Evolutionary conservation across 2,113 vertebrate species (phyloP), one percentile per base, ranked within the genome.

Genomic region (Burhinus oedicnemus): DNA sequence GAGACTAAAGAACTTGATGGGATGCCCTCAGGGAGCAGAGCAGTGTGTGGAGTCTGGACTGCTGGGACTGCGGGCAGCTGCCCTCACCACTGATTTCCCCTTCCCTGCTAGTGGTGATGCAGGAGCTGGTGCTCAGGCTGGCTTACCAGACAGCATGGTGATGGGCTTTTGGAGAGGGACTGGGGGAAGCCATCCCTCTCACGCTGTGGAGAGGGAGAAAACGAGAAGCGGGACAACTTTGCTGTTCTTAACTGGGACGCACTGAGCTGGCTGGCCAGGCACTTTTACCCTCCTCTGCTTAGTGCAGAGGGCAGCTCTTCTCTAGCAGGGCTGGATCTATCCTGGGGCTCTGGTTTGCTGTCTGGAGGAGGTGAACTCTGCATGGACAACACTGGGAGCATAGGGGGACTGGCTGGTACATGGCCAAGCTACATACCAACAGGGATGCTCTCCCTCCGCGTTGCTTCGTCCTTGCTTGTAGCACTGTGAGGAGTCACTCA

Each of bases 371-470:
- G 12, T 26, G 64, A 68, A 4, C 52, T 34, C 40, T 52, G 38
- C 15, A 32, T 0, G 0, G 54, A 29, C 21, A 66, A 1, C 25
- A 6, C 21, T 69, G 62, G n/a, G 81, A 58, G 6, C 0, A 0
- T 7, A 13, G 79, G 62, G 44, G 78, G 57, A 21, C 19, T 0
- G 1, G 3, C 36, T 89, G 80, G 23, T 36, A 5, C 36, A 20
- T 52, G 61, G 30, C 58, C 19, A 12, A 30, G 71, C 4, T 45
- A 15, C 11, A 11, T 34, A 6, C 55, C 7, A 9, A 6, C 29
- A 27, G 69, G 44, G 62, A 30, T 81, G 38, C 57, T 90, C 12
- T 62, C 12, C 60, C 18, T 61, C 49, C 8, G 0, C 0, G 0
- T 68, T 36, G 13, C 32, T 45, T 15, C 6, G 0, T 77, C 32